Evolutionary conservation across 1,140 invertebrate species (phyloP), one percentile per base, ranked within the genome.

Genomic region (Ceratina calcarata): DNA sequence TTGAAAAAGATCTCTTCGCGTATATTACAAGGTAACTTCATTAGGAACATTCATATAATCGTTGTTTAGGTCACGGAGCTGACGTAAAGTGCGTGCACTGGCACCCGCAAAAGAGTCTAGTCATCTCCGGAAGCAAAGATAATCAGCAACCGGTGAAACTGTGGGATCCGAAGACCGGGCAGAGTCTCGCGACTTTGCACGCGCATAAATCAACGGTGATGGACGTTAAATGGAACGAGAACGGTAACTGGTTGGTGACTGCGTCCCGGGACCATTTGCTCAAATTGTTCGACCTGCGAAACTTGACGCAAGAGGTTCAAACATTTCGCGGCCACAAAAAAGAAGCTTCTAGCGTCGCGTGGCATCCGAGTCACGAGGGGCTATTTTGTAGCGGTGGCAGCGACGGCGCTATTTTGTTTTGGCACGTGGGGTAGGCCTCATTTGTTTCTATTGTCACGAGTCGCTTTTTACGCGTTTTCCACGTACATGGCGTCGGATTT

Each of bases 71-170:
- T 85, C 99, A 99, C 92, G 99, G 99, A 85, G 98, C 99, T 22
- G 99, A 99, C 95, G 99, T 99, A 0, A 99, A 99, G 93, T 99
- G 98, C 93, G 98, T 99, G 7, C 98, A 99, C 91, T 99, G 99
- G 99, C 99, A 99, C 95, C 99, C 99, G 7, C 97, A 98, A 83
- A 99, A 99, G 93, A 96, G 97, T 83, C 94, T 99, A 68, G 96
- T 99, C 86, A 97, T 99, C 24, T 99, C 99, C 18, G 99, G 99
- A 0, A 99, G 98, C 91, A 99, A 99, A 94, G 99, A 99, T 92
- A 99, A 99, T 92, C 99, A 99, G 90, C 99, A 99, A 90, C 99
- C 99, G 13, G 97, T 99, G 16, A 99, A 99, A 93, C 93, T 99
- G 18, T 99, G 99, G 99, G 99, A 99, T 94, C 98, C 99, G 12